These are phyloP conservation scores for Rotaria macrura DNA, from an alignment of 2,888 invertebrate genomes.

Conservation along the genomic window DNA sequence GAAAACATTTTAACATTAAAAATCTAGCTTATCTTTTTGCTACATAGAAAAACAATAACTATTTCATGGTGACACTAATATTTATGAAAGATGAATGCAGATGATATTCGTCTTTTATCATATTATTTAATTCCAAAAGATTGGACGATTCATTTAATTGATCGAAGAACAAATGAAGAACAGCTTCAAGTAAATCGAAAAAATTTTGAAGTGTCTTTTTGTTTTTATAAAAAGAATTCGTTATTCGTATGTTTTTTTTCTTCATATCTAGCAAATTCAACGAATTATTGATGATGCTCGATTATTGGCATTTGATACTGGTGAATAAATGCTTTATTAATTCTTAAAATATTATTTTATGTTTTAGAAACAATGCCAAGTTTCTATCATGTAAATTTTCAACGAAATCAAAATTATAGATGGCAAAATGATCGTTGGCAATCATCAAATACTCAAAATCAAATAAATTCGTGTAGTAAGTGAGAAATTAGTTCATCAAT, in stretches of 20 bases:
- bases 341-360: neutral
- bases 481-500: too few species aligned
- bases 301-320: neutral
- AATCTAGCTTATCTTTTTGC: too few species aligned
- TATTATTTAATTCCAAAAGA: constrained; percentile 2
- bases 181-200: neutral
- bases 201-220: too few species aligned
- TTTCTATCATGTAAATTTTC: neutral
- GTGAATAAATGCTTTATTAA: neutral
- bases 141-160: constrained; percentile 3
- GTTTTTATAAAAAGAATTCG: too few species aligned
- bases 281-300: neutral
- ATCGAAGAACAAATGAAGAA: neutral
- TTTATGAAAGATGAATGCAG: neutral
- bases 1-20: too few species aligned
- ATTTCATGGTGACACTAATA: neutral
- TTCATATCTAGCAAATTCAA: neutral
- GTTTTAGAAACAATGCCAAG: neutral
- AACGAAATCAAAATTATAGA: neutral
- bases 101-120: neutral
- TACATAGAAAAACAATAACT: too few species aligned
- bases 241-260: neutral
- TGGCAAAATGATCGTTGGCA: neutral
- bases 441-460: neutral
- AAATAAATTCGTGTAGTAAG: neutral